Base-by-base conservation (phyloP, 2,113 vertebrate genomes). In the Gymnocephalus cernua region DNA sequence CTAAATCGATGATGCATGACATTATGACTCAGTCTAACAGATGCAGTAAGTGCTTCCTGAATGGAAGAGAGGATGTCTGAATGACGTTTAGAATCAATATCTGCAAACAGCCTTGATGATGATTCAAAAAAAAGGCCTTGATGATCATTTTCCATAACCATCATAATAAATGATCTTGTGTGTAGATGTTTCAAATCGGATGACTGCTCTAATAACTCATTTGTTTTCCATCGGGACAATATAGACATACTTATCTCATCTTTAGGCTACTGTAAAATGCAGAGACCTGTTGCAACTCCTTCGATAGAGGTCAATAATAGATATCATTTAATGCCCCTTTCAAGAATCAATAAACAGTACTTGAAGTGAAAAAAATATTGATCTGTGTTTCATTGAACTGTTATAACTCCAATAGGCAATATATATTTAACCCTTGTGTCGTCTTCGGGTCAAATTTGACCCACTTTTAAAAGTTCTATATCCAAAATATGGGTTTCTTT, bases 1-100 rank as follows among this genome's bases (percentile, higher is more conserved):
- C 1, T n/a, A 14, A 65, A 44, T 35, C 8, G 0, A 65, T 77
- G 68, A 51, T 27, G 65, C n/a, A 4, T 4, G 35, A 27, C 45
- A 11, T 19, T 59, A 32, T 53, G 54, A 61, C 15, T 62, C 64
- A 53, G 69, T 38, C 23, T 12, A 7, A 32, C 44, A 67, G 72
- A 23, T 74, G 6, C 44, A 27, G 51, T 67, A 32, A 78, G 79
- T 23, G 79, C 68, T 82, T 78, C 74, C 73, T 77, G 74, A 21
- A n/a, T 15, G 32, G 66, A 70, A 65, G 54, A 32, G 38, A 11
- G 38, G 38, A 41, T 41, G 48, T 9, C 2, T 70, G 48, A 63
- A 76, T 47, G 71, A 15, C 9, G 1, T 14, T 44, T 4, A 18
- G 41, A 38, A 80, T 85, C 54, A 21, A 80, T 77, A 67, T 19